Evolutionary conservation across 2,888 invertebrate species (phyloP), one percentile per base, ranked within the genome.

Genomic region (Ryuthela nishihirai): DNA sequence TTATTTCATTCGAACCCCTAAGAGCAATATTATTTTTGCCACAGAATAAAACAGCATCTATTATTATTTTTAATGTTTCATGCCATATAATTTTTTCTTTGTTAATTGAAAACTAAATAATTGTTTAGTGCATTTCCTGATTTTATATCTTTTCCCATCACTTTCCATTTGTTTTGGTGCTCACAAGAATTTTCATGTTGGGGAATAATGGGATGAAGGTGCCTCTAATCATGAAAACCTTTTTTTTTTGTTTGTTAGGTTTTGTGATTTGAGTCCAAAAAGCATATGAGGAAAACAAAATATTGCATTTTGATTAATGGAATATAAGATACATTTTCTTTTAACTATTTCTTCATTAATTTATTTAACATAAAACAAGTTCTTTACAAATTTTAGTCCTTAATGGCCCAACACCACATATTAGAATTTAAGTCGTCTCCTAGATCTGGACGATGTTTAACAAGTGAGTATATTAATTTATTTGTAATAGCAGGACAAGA

Each of bases 91-190:
- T 36, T 2, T 36, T 36, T 15, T 36, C 36, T 17, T 15, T 36
- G 36, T 36, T 36, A 9, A 36, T 36, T 36, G 36, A 36, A n/a
- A 36, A 36, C 36, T 15, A 2, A 18, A 44, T 17, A 44, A 44
- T 26, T 17, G 32, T 44, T 10, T 35, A 44, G 7, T 32, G 18
- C 29, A 44, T 32, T 44, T 44, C 34, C 44, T 44, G 25, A 44
- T 44, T 35, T 44, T 44, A 29, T 29, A 35, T 24, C 32, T 17
- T 44, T 29, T 44, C 18, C 20, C 44, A 44, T 34, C 44, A 44
- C 32, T 44, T 44, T 44, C 44, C 44, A 35, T 44, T 44, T 44
- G 32, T 44, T 44, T 44, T 2, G 29, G 21, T 44, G 44, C 44
- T 44, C 44, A 17, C 32, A 29, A 2, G 29, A 44, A 44, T 44